These are phyloP conservation scores for Hippopotamus amphibius DNA, from an alignment of 2,113 vertebrate species.

Conservation along the genomic window DNA sequence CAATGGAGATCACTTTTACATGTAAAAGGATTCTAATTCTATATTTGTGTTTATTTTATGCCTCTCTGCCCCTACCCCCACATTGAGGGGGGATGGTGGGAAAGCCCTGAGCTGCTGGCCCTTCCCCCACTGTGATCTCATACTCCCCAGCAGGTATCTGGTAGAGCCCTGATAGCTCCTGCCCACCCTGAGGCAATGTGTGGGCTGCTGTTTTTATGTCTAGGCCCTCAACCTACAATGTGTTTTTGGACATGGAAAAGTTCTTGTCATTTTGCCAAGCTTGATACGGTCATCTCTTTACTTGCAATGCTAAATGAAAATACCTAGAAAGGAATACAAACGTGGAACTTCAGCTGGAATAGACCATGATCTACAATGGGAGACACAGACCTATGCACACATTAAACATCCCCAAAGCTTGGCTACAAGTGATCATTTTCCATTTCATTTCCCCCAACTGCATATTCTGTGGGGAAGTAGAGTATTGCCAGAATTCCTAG, in stretches of 20 bases:
- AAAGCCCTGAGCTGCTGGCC: not conserved
- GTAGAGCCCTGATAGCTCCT: not conserved
- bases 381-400: not conserved
- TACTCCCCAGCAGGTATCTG: not conserved
- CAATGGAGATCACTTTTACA: not conserved
- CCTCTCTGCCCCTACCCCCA: not conserved
- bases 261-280: not conserved
- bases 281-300: not conserved
- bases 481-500: not conserved
- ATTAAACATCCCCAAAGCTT: not conserved
- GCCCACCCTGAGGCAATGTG: not conserved
- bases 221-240: not conserved
- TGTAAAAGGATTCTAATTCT: not conserved
- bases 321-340: not conserved
- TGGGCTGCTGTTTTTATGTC: constrained; percentile 19
- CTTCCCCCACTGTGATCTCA: not conserved
- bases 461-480: not conserved
- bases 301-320: constrained; percentile 18
- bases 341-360: not conserved
- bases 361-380: not conserved
- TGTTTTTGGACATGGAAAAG: constrained; percentile 9
- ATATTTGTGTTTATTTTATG: not conserved
- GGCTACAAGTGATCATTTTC: not conserved
- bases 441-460: not conserved
- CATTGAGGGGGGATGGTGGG: not conserved